Base-by-base conservation (phyloP, 2,888 invertebrate genomes). In the Cheilosia vulpina region DNA sequence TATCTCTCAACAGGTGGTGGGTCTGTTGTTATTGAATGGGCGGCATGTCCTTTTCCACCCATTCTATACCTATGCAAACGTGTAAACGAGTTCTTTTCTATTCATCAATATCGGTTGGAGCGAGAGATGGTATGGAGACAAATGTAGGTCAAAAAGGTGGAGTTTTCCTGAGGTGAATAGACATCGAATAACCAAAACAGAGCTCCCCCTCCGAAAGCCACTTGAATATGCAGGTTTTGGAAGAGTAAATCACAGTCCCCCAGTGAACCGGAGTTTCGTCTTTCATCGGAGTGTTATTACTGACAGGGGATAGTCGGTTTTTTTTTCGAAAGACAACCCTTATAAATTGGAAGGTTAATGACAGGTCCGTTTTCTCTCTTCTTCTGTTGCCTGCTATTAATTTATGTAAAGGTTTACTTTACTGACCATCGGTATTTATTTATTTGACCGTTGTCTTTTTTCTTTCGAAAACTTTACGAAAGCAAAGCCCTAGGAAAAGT, bases 331-430 rank as follows among this genome's bases (percentile, higher is more conserved):
- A 11, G 34, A 13, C 21, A 21, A 58, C 38, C 38, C 21, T 41
- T 38, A 38, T 21, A 19, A 41, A 41, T 58, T 41, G 13, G 19
- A n/a, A 19, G 9, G 21, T n/a, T 7, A 17, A 1, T 45, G 45
- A 17, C 45, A 41, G 38, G 19, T 58, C 21, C 2, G 34, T 11
- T 34, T 15, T 34, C 15, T 31, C 13, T 3, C 38, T 38, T 38
- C 2, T n/a, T 43, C 15, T 45, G 15, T 2, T n/a, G 17, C 17
- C n/a, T 17, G 19, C 5, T 34, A 6, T 58, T 58, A 41, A 58
- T 58, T 58, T 58, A 58, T 41, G 21, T 6, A 41, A 58, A 58
- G 41, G 58, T 21, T 58, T 21, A 41, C 21, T 45, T 41, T 58
- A 6, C 45, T 6, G 41, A 13, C 15, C 7, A 19, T 4, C 9